Base-by-base conservation (phyloP, 2,888 invertebrate genomes). In the Nemotelus pantherinus region DNA sequence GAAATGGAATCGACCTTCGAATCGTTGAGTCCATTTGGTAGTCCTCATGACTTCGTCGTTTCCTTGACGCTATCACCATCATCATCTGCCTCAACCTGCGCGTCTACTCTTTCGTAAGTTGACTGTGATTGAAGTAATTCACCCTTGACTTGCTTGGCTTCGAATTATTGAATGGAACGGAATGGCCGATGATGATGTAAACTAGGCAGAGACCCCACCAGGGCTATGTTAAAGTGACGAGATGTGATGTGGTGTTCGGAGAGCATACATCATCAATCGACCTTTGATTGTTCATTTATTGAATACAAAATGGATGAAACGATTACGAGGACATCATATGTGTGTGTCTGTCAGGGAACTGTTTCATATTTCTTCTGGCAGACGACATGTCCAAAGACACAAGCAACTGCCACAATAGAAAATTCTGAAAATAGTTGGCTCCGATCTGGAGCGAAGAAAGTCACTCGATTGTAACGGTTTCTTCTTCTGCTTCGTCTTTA, bases 61-160 rank as follows among this genome's bases (percentile, higher is more conserved):
- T 57, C 3, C 57, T 25, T 3, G 3, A 57, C 9, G 41, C 4
- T 25, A 25, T 25, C 25, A 25, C 1, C 25, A 25, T 60, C 7
- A 43, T 4, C 60, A 3, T 60, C 3, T 60, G 41, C 39, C 60
- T 60, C 60, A 25, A 25, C 25, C 60, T 10, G 60, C 60, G 7
- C 25, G 41, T 60, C 41, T 43, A 60, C 7, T 41, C 6, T 9
- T 9, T 50, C 63, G 63, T 39, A 10, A 25, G 5, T 25, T 57
- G 63, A 63, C 39, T 63, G 63, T 25, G 25, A 41, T 70, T 70
- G 70, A 47, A 70, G 55, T 70, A 70, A 53, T 70, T 70, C 43
- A 70, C 55, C 70, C 70, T 70, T 70, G 70, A 43, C 70, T 55
- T 10, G 53, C 25, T 25, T 25, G 25, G 25, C 25, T 25, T 25